Evolutionary conservation across 2,113 vertebrate species (phyloP).

Genomic region (Furnarius figulus): DNA sequence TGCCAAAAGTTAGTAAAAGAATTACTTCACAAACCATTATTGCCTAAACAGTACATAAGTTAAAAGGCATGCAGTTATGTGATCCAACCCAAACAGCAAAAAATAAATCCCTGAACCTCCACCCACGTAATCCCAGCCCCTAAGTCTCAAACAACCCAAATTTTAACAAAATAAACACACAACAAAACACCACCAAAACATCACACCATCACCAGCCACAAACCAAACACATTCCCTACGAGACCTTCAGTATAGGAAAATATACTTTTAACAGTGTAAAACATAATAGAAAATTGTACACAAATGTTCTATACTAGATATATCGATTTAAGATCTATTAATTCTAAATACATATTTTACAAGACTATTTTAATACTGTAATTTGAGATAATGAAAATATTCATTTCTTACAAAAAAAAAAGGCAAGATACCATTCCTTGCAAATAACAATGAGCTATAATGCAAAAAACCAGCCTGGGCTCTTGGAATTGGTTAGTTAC

Average conservation of each 20-base stretch:
- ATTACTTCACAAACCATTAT: constrained; percentile 18
- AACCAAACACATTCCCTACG: neutral
- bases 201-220: neutral
- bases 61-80: neutral
- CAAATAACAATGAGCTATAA: neutral
- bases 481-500: neutral
- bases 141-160: neutral
- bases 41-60: neutral
- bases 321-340: neutral
- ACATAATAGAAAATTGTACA: neutral
- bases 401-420: neutral
- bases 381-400: neutral
- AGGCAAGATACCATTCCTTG: neutral
- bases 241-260: neutral
- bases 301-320: neutral
- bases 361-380: neutral
- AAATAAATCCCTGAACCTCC: neutral
- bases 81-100: neutral
- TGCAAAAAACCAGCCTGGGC: neutral
- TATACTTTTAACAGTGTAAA: neutral
- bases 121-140: neutral
- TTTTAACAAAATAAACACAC: neutral
- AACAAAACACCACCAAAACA: neutral
- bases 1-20: neutral
- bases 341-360: neutral